phyloP scores from a whole-genome alignment of 2,113 vertebrate species.

The Corvus moneduloides region DNA sequence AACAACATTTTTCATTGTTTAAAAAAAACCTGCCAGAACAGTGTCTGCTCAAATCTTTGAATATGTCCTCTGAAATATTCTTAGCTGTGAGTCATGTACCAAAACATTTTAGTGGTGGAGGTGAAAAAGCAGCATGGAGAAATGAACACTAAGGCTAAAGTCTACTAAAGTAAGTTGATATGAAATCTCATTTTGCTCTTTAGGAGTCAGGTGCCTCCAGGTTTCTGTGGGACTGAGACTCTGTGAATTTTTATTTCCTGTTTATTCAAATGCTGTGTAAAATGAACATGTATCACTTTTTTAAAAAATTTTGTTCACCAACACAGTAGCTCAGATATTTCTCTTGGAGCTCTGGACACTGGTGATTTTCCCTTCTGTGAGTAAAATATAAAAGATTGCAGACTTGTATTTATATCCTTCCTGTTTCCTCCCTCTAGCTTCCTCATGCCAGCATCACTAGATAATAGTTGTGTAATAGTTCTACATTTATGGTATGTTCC shows the following conservation, averaged over 20 bases:
- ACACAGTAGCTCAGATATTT: neutral
- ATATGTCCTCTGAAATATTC: neutral
- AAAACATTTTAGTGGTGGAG: neutral
- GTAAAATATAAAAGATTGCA: slow-evolving; percentile 2
- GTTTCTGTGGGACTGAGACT: neutral
- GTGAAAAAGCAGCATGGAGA: neutral
- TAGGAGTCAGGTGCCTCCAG: neutral
- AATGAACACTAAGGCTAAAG: neutral
- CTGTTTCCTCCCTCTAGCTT: slow-evolving; percentile 52
- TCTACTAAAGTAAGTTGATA: neutral
- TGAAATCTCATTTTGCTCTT: neutral
- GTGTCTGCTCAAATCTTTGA: neutral
- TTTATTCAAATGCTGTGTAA: neutral
- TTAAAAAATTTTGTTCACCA: neutral
- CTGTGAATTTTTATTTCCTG: neutral
- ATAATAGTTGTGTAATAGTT: slow-evolving; percentile 65
- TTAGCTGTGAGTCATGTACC: slow-evolving; percentile 1
- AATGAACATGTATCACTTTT: neutral
- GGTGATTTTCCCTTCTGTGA: neutral
- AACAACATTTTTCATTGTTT: slow-evolving; percentile 27
- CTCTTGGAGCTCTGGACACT: neutral
- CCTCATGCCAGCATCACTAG: slow-evolving; percentile 59
- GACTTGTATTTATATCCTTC: slow-evolving; percentile 43
- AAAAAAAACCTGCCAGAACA: neutral
- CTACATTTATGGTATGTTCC: neutral